These are phyloP conservation scores for Phodopus roborovskii DNA, from an alignment of 2,113 vertebrate genomes.

Conservation along the genomic window DNA sequence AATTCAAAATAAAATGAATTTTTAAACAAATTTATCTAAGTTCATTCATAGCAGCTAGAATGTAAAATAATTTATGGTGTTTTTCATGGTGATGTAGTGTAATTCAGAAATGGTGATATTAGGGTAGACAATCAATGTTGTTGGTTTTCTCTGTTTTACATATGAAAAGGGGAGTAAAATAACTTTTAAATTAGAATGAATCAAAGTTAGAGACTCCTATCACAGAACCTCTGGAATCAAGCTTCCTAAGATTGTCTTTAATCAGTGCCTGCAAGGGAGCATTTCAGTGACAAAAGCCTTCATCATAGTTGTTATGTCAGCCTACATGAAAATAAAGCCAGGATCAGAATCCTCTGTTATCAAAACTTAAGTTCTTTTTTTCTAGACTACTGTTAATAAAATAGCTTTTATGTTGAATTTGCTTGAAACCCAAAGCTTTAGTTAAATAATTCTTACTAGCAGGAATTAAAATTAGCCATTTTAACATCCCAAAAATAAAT, in stretches of 20 bases:
- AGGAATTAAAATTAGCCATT: constrained; percentile 13
- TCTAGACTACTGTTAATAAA: neutral
- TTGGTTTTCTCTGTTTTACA: neutral
- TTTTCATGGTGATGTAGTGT: too few species aligned
- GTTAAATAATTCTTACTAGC: neutral
- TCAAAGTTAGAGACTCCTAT: neutral
- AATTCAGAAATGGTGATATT: neutral
- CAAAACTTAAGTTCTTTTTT: neutral
- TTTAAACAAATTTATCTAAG: too few species aligned
- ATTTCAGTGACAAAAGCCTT: neutral
- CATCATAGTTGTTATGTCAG: neutral
- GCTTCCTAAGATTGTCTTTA: neutral
- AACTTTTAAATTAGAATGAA: constrained; percentile 33
- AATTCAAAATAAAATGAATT: too few species aligned
- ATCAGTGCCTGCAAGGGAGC: neutral
- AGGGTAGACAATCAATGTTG: neutral
- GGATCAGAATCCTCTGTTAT: fast-evolving
- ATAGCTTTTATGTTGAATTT: constrained; percentile 6
- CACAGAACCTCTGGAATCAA: neutral
- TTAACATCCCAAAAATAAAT: fast-evolving
- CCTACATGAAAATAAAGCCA: fast-evolving
- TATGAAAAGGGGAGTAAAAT: neutral
- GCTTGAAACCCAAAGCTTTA: neutral
- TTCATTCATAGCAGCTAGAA: too few species aligned
- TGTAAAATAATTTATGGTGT: too few species aligned